phyloP scores from a whole-genome alignment of 2,797 vertebrate genomes.

The Eremophila alpestris region DNA sequence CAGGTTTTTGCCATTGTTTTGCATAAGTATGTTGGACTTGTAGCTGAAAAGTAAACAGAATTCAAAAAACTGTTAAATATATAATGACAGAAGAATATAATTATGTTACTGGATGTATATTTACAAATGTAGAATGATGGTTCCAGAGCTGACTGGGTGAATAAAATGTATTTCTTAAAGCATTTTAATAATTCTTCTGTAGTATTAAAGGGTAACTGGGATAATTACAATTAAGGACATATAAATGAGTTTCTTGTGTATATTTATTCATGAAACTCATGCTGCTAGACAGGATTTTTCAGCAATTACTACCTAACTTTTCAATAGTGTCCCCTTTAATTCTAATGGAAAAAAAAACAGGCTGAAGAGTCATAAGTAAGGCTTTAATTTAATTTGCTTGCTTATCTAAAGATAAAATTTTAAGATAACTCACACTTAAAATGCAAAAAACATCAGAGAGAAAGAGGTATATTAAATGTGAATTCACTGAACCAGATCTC shows the following conservation, averaged over 20 bases:
- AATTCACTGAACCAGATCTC: background rate
- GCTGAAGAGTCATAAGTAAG: background rate
- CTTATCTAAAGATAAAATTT: background rate
- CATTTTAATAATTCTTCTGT: background rate
- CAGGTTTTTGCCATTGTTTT: background rate
- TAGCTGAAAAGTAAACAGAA: background rate
- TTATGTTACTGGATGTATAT: background rate
- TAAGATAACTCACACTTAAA: background rate
- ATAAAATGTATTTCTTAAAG: background rate
- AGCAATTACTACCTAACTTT: background rate
- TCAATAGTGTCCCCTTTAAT: background rate
- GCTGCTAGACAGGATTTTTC: background rate
- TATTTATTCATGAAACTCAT: background rate
- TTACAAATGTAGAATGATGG: background rate
- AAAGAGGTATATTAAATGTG: background rate
- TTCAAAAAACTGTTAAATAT: background rate
- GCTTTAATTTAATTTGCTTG: background rate
- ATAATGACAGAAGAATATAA: background rate
- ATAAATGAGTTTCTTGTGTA: background rate
- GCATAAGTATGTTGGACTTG: background rate
- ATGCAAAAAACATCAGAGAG: background rate
- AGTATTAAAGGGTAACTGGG: background rate
- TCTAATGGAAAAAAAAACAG: background rate
- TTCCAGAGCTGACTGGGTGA: background rate
- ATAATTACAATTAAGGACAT: background rate